Evolutionary conservation across 2,113 vertebrate species (phyloP).

Genomic region (Channa argus): DNA sequence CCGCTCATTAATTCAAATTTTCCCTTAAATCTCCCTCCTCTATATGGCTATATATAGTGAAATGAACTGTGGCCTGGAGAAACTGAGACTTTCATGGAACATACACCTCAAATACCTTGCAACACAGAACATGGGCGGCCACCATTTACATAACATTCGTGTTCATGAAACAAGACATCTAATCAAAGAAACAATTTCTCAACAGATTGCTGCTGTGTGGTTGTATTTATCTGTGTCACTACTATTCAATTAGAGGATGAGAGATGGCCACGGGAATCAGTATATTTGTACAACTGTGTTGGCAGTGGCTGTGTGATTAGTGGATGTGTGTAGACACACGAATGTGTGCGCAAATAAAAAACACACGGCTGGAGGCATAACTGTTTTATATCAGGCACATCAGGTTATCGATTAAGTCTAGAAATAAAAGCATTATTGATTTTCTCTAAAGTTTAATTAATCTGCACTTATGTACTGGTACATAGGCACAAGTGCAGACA

Average conservation of each 20-base stretch:
- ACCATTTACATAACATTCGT: constrained; percentile 19
- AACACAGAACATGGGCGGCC: not conserved
- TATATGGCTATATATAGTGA: not conserved
- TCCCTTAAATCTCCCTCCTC: not conserved
- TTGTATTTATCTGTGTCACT: constrained; percentile 25
- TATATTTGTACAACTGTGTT: constrained; percentile 44
- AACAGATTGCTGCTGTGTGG: constrained; percentile 23
- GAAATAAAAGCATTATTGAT: constrained; percentile 73
- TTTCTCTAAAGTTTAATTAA: constrained; percentile 74
- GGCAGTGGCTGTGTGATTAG: constrained; percentile 42
- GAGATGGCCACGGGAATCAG: constrained; percentile 55
- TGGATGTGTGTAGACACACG: not conserved
- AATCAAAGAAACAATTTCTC: constrained; percentile 50
- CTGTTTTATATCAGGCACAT: constrained; percentile 70
- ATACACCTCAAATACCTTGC: constrained; percentile 9
- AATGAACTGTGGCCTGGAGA: not conserved
- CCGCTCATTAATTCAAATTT: not conserved
- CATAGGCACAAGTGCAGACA: not conserved
- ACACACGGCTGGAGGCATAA: constrained; percentile 26
- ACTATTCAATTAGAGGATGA: constrained; percentile 68
- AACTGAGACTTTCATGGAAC: constrained; percentile 14
- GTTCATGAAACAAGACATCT: constrained; percentile 47
- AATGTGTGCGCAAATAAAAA: not conserved
- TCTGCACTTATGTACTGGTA: constrained; percentile 58
- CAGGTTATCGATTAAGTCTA: constrained; percentile 60